phyloP scores from a whole-genome alignment of 92 coral and sea anemone species.

The Zoanthus gigantus region DNA sequence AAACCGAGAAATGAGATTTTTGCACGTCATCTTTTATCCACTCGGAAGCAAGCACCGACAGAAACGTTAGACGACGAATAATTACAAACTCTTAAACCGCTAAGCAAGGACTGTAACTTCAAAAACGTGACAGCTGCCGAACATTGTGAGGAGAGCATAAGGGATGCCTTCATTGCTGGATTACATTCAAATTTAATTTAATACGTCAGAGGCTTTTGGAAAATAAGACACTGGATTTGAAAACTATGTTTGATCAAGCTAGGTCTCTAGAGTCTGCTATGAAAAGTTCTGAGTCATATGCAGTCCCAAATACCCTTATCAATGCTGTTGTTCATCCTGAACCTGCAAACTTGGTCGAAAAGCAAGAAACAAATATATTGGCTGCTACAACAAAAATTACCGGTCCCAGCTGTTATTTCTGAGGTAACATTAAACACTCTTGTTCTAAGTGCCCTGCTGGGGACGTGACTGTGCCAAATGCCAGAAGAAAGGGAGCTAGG shows the following conservation, averaged over 20 bases:
- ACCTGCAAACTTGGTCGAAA: no score
- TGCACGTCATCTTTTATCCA: not conserved
- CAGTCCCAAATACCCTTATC: not conserved
- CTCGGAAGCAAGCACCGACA: not conserved
- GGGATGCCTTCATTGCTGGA: not conserved
- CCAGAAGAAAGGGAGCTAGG: no score
- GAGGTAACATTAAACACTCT: not conserved
- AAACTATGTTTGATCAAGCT: conserved; percentile 5
- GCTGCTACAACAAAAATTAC: not conserved
- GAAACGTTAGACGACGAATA: not conserved
- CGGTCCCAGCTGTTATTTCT: not conserved
- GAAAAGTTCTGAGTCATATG: not conserved
- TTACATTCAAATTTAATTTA: not conserved
- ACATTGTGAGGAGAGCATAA: not conserved
- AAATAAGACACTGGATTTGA: not conserved
- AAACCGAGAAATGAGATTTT: not conserved
- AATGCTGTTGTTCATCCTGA: not conserved
- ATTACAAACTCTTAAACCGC: not conserved
- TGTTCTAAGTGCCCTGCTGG: no score
- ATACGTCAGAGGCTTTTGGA: not conserved
- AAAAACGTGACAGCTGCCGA: not conserved
- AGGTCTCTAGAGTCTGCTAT: not conserved
- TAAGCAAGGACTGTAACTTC: not conserved
- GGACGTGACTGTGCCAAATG: no score
- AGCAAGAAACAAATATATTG: not conserved